Percentiles rank a stretch among this genome's conserved stretches.
Evolutionary conservation across 1,140 invertebrate species (phyloP).

Genomic region (Saccostrea echinata): DNA sequence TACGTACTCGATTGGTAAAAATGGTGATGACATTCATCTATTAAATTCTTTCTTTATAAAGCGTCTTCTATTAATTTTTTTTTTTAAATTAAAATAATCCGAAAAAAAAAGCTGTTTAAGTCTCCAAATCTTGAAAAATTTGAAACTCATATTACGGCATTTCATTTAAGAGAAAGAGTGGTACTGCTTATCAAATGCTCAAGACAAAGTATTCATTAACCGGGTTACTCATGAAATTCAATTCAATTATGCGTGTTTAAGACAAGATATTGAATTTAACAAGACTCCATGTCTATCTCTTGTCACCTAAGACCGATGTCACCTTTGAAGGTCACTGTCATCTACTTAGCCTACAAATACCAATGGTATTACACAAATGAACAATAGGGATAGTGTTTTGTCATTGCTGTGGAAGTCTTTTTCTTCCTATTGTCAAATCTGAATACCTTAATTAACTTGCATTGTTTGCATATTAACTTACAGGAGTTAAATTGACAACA

Average conservation of each 20-base stretch:
- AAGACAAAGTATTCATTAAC: slow-evolving; percentile 3
- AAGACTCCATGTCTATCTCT: not conserved
- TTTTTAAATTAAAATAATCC: too few species aligned
- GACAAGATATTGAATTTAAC: not conserved
- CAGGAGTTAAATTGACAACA: not conserved
- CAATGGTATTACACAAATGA: not conserved
- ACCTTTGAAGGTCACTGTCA: slow-evolving; percentile 10
- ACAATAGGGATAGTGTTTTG: not conserved
- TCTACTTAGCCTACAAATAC: not conserved
- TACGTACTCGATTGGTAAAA: too few species aligned
- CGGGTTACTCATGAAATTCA: not conserved
- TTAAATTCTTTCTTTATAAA: too few species aligned
- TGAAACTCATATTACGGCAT: not conserved
- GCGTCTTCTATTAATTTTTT: too few species aligned
- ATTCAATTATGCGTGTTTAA: not conserved
- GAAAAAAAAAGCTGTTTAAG: too few species aligned
- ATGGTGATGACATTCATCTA: too few species aligned
- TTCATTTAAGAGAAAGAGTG: not conserved
- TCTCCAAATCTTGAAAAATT: too few species aligned
- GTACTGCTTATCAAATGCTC: not conserved
- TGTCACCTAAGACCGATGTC: not conserved
- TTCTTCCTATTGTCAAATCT: slow-evolving; percentile 13
- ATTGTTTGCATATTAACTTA: slow-evolving; percentile 7
- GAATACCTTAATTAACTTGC: not conserved
- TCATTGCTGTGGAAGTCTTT: not conserved